These are phyloP conservation scores for Myocastor coypus DNA, from an alignment of 2,113 vertebrate species.

Conservation along the genomic window DNA sequence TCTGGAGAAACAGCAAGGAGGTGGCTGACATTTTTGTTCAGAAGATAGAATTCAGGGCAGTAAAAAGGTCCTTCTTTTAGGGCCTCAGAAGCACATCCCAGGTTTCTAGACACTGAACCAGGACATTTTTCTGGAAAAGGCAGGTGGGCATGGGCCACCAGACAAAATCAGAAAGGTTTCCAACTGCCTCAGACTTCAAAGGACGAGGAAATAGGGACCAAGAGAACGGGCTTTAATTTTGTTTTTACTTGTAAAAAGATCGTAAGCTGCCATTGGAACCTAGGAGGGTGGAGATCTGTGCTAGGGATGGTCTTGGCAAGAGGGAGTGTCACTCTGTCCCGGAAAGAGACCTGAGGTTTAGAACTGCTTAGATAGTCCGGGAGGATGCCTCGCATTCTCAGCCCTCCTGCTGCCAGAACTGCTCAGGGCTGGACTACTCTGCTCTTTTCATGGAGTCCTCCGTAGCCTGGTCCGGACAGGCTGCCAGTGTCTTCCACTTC, in stretches of 20 bases:
- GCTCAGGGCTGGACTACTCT: not conserved
- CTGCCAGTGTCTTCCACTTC: not conserved
- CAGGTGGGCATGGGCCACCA: not conserved
- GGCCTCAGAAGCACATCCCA: constrained; percentile 21
- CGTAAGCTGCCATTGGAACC: not conserved
- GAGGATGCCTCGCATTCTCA: not conserved
- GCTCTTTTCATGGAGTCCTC: constrained; percentile 10
- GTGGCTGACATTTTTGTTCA: not conserved
- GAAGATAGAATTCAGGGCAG: constrained; percentile 11
- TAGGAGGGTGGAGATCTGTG: not conserved
- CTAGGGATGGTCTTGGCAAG: not conserved
- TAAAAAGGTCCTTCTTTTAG: not conserved
- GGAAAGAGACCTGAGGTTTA: not conserved
- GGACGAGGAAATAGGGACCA: not conserved
- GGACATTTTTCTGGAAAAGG: constrained; percentile 36
- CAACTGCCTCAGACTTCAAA: not conserved
- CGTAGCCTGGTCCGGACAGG: not conserved
- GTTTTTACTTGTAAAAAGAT: constrained; percentile 50
- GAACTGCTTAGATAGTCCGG: not conserved
- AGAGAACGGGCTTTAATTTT: constrained; percentile 22
- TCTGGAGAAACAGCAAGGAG: not conserved
- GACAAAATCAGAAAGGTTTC: constrained; percentile 25
- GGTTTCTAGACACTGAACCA: not conserved
- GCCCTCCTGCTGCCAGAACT: not conserved
- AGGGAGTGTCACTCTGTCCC: not conserved